Evolutionary conservation across 2,888 invertebrate genomes (phyloP).

Genomic region (Corbicula japonica): DNA sequence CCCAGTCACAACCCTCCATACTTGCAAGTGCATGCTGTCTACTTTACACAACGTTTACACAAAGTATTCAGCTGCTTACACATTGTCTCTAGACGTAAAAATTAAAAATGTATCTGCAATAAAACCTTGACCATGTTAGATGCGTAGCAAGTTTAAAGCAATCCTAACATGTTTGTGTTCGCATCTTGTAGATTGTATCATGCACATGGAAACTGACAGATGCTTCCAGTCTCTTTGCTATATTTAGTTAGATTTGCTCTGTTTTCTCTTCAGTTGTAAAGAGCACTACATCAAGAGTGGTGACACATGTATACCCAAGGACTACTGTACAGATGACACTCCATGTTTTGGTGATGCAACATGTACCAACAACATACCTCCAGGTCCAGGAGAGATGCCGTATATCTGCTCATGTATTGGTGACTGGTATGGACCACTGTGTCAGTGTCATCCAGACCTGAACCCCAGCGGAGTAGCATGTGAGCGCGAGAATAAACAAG

Average conservation of each 20-base stretch:
- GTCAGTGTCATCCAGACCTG: conserved; percentile 98
- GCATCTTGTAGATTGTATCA: not conserved
- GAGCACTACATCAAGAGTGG: conserved; percentile 37
- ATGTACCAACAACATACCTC: conserved; percentile 66
- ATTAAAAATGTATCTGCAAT: too few species aligned
- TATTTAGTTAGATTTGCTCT: not conserved
- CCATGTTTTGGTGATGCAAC: conserved; percentile 87
- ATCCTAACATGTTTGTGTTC: too few species aligned
- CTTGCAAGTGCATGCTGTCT: too few species aligned
- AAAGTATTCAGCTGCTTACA: too few species aligned
- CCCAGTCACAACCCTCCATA: too few species aligned
- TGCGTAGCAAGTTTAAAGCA: too few species aligned
- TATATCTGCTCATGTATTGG: conserved; percentile 40
- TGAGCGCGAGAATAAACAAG: not conserved
- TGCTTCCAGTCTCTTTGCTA: not conserved
- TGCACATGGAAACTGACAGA: not conserved
- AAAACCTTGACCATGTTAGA: too few species aligned
- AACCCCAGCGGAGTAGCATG: conserved; percentile 89
- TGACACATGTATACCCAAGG: conserved; percentile 50
- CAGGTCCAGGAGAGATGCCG: conserved; percentile 21
- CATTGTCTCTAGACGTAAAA: too few species aligned
- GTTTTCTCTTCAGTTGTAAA: conserved; percentile 51
- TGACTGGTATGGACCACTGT: conserved; percentile 87
- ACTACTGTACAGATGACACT: conserved; percentile 77
- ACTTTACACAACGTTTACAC: too few species aligned